Evolutionary conservation across 2,888 invertebrate species (phyloP).

Genomic region (Tubulanus polymorphus): DNA sequence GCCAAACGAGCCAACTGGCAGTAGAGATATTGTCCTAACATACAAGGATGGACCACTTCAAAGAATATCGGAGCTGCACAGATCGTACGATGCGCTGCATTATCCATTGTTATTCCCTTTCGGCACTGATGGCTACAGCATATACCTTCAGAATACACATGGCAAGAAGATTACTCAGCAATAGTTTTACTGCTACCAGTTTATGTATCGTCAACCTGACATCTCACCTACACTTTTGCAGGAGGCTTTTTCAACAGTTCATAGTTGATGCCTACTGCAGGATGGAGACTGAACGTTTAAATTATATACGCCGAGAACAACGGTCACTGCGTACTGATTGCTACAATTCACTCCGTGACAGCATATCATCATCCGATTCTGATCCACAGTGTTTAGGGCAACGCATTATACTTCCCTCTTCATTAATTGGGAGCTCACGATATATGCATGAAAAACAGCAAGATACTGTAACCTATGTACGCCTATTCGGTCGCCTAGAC

Average conservation of each 20-base stretch:
- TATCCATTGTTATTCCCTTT: background rate
- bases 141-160: background rate
- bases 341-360: conserved; percentile 30
- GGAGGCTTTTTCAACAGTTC: background rate
- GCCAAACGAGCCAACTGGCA: background rate
- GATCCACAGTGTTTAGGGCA: conserved; percentile 17
- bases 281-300: conserved; percentile 17
- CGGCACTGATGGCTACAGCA: background rate
- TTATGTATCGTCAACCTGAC: background rate
- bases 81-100: background rate
- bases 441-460: conserved; percentile 49
- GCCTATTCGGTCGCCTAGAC: conserved; percentile 52
- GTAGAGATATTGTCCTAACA: background rate
- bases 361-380: conserved; percentile 21
- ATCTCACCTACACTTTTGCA: background rate
- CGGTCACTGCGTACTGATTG: conserved; percentile 16
- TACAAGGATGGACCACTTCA: background rate
- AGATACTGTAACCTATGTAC: conserved; percentile 54
- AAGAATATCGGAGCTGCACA: background rate
- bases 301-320: conserved; percentile 11
- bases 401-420: conserved; percentile 29
- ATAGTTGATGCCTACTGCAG: conserved; percentile 19
- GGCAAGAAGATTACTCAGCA: background rate
- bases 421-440: conserved; percentile 41
- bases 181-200: background rate